These are phyloP conservation scores for Ennomos erosarius DNA, from an alignment of 2,888 invertebrate species.

Conservation along the genomic window DNA sequence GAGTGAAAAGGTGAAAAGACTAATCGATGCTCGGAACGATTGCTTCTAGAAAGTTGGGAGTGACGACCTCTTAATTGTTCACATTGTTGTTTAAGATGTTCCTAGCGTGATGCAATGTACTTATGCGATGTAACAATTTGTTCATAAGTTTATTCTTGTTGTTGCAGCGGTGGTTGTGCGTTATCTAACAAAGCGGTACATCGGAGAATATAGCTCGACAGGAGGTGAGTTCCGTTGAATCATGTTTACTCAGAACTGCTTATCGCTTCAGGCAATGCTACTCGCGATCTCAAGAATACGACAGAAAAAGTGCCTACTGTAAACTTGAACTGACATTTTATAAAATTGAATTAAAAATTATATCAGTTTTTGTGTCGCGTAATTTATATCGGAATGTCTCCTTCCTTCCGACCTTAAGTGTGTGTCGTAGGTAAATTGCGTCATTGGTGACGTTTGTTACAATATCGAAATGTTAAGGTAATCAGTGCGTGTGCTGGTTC, in stretches of 20 bases:
- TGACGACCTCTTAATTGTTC: slow-evolving; percentile 69
- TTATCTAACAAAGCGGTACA: slow-evolving; percentile 91
- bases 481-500: slow-evolving; percentile 28
- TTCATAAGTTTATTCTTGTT: slow-evolving; percentile 53
- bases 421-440: slow-evolving; percentile 34
- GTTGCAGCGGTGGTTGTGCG: slow-evolving; percentile 92
- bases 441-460: slow-evolving; percentile 39
- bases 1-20: slow-evolving; percentile 79
- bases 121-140: slow-evolving; percentile 38
- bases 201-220: slow-evolving; percentile 92
- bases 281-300: slow-evolving; percentile 20
- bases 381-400: slow-evolving; percentile 44
- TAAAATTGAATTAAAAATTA: slow-evolving; percentile 27
- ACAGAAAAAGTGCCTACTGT: slow-evolving; percentile 18
- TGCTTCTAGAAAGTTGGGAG: slow-evolving; percentile 75
- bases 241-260: slow-evolving; percentile 23
- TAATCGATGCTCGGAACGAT: slow-evolving; percentile 65
- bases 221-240: slow-evolving; percentile 86
- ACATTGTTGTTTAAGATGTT: slow-evolving; percentile 51
- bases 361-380: slow-evolving; percentile 32
- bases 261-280: slow-evolving; percentile 28
- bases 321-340: slow-evolving; percentile 36
- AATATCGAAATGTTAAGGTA: slow-evolving; percentile 54
- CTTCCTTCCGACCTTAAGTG: slow-evolving; percentile 66
- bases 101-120: slow-evolving; percentile 43